Conservation (phyloP, 2,797 vertebrate species). For the Coregonus suidteri region DNA sequence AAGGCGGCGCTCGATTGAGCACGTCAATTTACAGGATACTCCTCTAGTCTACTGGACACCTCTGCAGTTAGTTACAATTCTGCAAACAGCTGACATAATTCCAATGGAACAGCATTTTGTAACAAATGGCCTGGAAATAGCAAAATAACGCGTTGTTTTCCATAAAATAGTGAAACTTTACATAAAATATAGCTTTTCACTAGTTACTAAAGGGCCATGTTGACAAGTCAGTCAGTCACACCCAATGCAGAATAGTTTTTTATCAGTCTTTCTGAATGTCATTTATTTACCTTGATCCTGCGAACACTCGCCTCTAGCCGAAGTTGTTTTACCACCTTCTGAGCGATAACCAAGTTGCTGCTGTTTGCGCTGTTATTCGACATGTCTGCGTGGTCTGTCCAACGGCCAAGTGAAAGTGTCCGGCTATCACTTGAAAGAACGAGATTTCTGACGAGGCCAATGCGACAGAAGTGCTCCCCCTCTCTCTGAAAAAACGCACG, state of each 20-base stretch:
- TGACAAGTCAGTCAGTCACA: slow-evolving; percentile 37
- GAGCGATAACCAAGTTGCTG: slow-evolving; percentile 65
- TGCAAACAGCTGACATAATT: background rate
- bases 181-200: background rate
- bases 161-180: background rate
- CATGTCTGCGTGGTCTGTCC: slow-evolving; percentile 54
- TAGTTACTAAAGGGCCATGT: background rate
- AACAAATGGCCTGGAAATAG: background rate
- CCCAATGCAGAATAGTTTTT: slow-evolving; percentile 22
- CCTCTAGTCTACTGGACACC: background rate
- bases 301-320: slow-evolving; percentile 71
- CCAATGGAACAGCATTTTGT: background rate
- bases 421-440: background rate
- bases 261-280: background rate
- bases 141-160: background rate
- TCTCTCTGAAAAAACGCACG: background rate
- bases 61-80: background rate
- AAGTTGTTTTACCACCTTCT: slow-evolving; percentile 76
- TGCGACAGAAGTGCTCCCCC: slow-evolving; percentile 7
- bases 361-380: slow-evolving; percentile 69
- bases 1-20: background rate
- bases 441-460: background rate
- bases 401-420: background rate
- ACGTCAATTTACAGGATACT: background rate
- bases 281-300: slow-evolving; percentile 67